Evolutionary conservation across 2,113 vertebrate genomes (phyloP).

Genomic region (Aphyosemion australe): DNA sequence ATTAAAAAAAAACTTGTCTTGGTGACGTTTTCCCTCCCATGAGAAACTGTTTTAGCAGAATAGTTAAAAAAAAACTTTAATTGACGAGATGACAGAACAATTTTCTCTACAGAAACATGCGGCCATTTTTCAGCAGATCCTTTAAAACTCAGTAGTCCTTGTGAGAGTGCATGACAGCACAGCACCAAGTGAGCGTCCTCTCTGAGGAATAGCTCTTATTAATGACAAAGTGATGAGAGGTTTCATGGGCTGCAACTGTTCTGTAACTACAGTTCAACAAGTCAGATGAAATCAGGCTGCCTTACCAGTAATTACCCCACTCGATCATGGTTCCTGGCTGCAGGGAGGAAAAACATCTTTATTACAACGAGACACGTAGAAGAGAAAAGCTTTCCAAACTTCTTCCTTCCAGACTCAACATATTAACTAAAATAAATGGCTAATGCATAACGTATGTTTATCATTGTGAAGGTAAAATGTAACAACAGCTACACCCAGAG

Average conservation of each 20-base stretch:
- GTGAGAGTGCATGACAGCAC: slow-evolving; percentile 21
- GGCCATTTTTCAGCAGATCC: no score
- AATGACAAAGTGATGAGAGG: slow-evolving; percentile 47
- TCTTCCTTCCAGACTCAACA: slow-evolving; percentile 6
- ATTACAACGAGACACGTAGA: slow-evolving; percentile 5
- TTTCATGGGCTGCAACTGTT: slow-evolving; percentile 45
- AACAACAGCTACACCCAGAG: slow-evolving; percentile 3
- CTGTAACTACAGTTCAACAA: slow-evolving; percentile 51
- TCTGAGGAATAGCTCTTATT: slow-evolving; percentile 52
- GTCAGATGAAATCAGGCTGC: slow-evolving; percentile 48
- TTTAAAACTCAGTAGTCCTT: no score
- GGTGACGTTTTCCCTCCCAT: no score
- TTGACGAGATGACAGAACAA: no score
- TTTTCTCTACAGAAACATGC: no score
- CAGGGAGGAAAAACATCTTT: slow-evolving; percentile 56
- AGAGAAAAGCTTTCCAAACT: no score
- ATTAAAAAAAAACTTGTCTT: background rate
- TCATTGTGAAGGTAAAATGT: slow-evolving; percentile 29
- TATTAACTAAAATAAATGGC: slow-evolving; percentile 17
- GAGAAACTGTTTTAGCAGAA: no score
- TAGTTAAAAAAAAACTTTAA: background rate
- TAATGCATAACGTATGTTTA: slow-evolving; percentile 16
- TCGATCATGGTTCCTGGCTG: slow-evolving; percentile 99
- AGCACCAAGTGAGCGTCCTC: slow-evolving; percentile 29
- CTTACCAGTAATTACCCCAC: slow-evolving; percentile 99